These are phyloP conservation scores for Cerceris ruficornis DNA, from an alignment of 2,888 invertebrate genomes.

Conservation along the genomic window DNA sequence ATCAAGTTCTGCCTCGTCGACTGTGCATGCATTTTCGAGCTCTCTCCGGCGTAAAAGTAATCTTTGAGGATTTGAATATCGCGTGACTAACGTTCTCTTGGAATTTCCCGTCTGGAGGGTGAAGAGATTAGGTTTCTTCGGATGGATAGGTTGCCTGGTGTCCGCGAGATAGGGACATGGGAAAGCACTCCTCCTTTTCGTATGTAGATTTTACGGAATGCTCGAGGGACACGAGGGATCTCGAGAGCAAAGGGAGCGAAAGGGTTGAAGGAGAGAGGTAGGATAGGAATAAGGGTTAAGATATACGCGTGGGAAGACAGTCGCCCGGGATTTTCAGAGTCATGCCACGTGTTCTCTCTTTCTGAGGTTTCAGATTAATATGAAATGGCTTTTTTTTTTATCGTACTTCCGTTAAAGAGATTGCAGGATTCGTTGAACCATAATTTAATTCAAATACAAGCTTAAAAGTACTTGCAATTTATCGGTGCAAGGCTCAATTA, in stretches of 20 bases:
- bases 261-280: conserved; percentile 60
- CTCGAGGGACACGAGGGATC: conserved; percentile 56
- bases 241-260: conserved; percentile 56
- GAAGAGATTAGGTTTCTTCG: conserved; percentile 69
- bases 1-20: neutral
- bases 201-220: conserved; percentile 71
- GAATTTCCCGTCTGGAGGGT: conserved; percentile 58
- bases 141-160: conserved; percentile 65
- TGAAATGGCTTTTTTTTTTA: conserved; percentile 24
- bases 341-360: conserved; percentile 62
- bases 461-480: too few relatives aligned
- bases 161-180: conserved; percentile 70
- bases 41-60: conserved; percentile 28
- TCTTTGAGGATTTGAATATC: conserved; percentile 56
- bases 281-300: conserved; percentile 62
- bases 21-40: conserved; percentile 4
- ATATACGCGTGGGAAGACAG: conserved; percentile 68
- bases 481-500: too few relatives aligned
- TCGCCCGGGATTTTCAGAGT: conserved; percentile 59
- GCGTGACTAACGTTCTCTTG: conserved; percentile 54
- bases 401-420: conserved; percentile 4
- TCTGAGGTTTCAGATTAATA: conserved; percentile 43
- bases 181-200: conserved; percentile 72
- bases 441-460: too few relatives aligned
- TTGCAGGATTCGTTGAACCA: neutral